Percentiles rank a stretch among this genome's conserved stretches.
phyloP scores from a whole-genome alignment of 2,113 vertebrate species.

The Arenaria interpres region DNA sequence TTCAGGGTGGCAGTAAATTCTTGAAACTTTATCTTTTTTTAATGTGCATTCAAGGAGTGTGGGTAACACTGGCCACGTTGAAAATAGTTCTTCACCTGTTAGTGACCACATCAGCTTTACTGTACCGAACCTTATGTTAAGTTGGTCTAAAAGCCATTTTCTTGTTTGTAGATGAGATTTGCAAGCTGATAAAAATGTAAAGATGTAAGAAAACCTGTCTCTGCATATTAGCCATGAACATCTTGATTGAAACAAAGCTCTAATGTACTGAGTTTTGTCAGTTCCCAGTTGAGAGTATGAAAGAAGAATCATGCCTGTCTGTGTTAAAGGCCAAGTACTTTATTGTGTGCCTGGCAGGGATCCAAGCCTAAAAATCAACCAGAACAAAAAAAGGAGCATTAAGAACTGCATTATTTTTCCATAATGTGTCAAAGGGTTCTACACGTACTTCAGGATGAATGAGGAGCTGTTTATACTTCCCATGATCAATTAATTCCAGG shows the following conservation, averaged over 20 bases:
- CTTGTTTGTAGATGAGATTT: slow-evolving; percentile 27
- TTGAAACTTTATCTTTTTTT: slow-evolving; percentile 43
- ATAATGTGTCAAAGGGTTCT: slow-evolving; percentile 73
- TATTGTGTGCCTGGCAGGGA: slow-evolving; percentile 69
- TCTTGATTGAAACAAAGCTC: slow-evolving; percentile 33
- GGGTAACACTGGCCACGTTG: not conserved
- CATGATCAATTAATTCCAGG: slow-evolving; percentile 79
- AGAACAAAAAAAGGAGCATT: slow-evolving; percentile 60
- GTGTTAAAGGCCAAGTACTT: slow-evolving; percentile 69
- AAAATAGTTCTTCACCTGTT: slow-evolving; percentile 17
- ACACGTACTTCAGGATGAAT: slow-evolving; percentile 61
- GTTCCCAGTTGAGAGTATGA: slow-evolving; percentile 40
- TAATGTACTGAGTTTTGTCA: slow-evolving; percentile 57
- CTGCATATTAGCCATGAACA: not conserved
- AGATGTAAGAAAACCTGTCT: not conserved
- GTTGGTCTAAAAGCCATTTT: not conserved
- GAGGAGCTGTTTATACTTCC: slow-evolving; percentile 74
- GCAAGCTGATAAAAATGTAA: slow-evolving; percentile 23
- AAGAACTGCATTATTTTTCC: slow-evolving; percentile 78
- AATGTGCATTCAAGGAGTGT: not conserved
- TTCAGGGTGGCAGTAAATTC: slow-evolving; percentile 49
- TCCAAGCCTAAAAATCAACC: slow-evolving; percentile 71
- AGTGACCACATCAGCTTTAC: not conserved
- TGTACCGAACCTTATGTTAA: not conserved
- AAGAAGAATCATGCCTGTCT: slow-evolving; percentile 64